Evolutionary conservation across 1,140 invertebrate genomes (phyloP).

Genomic region (Panulirus ornatus): DNA sequence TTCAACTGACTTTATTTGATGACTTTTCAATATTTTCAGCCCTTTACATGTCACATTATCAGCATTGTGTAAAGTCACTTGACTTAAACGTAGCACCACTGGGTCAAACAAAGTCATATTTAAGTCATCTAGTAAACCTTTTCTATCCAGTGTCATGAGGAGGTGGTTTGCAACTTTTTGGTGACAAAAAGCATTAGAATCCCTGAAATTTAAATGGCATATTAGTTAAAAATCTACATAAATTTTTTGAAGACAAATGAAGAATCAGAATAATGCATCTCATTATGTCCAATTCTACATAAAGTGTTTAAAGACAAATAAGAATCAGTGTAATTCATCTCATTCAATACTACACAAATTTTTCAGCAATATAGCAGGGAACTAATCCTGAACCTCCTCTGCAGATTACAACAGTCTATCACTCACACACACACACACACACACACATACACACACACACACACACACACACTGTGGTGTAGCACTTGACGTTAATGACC

Average conservation of each 20-base stretch:
- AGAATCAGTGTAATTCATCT: no score
- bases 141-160: conserved; percentile 83
- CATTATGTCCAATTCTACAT: no score
- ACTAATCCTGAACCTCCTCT: no score
- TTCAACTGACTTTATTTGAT: conserved; percentile 83
- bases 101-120: conserved; percentile 84
- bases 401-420: no score
- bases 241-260: background rate
- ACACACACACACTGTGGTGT: background rate
- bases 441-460: conserved; percentile 15
- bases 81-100: conserved; percentile 83
- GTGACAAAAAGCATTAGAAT: conserved; percentile 84
- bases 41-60: conserved; percentile 82
- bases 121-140: conserved; percentile 83
- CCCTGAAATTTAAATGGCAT: conserved; percentile 77
- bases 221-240: background rate
- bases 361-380: no score
- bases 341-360: no score
- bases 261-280: no score
- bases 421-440: conserved; percentile 20
- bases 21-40: conserved; percentile 83
- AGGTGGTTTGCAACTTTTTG: conserved; percentile 85
- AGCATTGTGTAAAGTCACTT: conserved; percentile 79
- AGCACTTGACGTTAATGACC: no score
- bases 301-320: no score